These are phyloP conservation scores for Periplaneta americana DNA, from an alignment of 1,140 invertebrate species.

Conservation along the genomic window DNA sequence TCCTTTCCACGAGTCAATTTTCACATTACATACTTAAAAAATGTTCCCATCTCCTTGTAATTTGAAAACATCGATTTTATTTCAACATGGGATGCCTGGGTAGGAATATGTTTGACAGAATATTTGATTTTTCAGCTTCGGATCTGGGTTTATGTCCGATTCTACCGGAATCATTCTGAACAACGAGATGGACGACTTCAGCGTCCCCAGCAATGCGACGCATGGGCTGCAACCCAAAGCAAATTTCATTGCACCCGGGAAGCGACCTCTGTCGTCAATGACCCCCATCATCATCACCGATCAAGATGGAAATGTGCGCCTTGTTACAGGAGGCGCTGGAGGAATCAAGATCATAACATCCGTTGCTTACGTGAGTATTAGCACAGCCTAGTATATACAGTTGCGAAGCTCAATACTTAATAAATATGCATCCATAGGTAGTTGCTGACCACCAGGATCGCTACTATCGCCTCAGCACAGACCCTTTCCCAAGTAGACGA, in stretches of 20 bases:
- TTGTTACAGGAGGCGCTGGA: conserved; percentile 81
- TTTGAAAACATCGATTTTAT: no score
- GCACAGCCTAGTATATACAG: no score
- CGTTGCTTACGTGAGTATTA: conserved; percentile 54
- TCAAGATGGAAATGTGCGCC: conserved; percentile 50
- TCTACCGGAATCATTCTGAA: conserved; percentile 90
- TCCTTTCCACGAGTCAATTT: no score
- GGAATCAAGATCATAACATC: conserved; percentile 85
- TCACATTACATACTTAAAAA: no score
- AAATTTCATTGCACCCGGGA: conserved; percentile 74
- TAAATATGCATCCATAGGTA: no score
- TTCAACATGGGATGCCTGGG: no score
- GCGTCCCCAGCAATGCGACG: conserved; percentile 73
- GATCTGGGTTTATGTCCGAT: conserved; percentile 59
- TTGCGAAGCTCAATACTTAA: no score
- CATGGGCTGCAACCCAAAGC: conserved; percentile 70
- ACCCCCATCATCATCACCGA: conserved; percentile 73
- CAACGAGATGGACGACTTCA: conserved; percentile 96
- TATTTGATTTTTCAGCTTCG: conserved; percentile 61
- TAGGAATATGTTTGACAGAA: no score
- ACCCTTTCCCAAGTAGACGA: no score
- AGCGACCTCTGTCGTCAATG: conserved; percentile 89
- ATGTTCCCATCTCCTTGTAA: no score
- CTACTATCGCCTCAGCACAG: no score
- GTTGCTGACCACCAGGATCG: no score